phyloP scores from a whole-genome alignment of 2,113 vertebrate genomes.

The Protobothrops mucrosquamatus region DNA sequence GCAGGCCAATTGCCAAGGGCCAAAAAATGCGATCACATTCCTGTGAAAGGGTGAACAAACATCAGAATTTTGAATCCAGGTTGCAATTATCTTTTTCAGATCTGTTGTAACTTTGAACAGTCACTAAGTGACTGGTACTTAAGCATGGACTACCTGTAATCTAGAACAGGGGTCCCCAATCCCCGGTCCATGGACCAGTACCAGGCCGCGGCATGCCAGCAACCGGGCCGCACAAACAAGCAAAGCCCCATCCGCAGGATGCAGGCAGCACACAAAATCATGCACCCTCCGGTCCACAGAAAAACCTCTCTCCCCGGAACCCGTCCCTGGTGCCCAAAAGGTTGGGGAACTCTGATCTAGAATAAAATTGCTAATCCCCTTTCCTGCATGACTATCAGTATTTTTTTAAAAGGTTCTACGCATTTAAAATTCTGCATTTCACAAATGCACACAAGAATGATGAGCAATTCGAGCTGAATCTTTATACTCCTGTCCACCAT shows the following conservation, averaged over 20 bases:
- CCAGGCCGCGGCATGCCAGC: too few species aligned
- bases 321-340: too few species aligned
- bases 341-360: not conserved
- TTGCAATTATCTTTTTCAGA: not conserved
- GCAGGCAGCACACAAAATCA: too few species aligned
- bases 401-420: not conserved
- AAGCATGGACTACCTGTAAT: not conserved
- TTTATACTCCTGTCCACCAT: not conserved
- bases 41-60: not conserved
- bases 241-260: too few species aligned
- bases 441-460: not conserved
- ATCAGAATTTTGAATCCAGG: not conserved
- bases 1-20: not conserved
- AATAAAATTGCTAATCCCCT: not conserved
- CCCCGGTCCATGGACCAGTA: too few species aligned
- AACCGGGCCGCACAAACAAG: too few species aligned
- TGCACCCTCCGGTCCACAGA: too few species aligned
- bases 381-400: not conserved
- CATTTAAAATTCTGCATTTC: not conserved
- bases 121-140: not conserved
- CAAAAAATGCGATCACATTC: not conserved
- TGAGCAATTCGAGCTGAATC: not conserved
- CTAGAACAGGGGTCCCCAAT: not conserved
- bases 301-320: too few species aligned
- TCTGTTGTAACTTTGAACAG: not conserved